Conservation (phyloP, 1,140 invertebrate genomes). For the Sminthurinus signatus region DNA sequence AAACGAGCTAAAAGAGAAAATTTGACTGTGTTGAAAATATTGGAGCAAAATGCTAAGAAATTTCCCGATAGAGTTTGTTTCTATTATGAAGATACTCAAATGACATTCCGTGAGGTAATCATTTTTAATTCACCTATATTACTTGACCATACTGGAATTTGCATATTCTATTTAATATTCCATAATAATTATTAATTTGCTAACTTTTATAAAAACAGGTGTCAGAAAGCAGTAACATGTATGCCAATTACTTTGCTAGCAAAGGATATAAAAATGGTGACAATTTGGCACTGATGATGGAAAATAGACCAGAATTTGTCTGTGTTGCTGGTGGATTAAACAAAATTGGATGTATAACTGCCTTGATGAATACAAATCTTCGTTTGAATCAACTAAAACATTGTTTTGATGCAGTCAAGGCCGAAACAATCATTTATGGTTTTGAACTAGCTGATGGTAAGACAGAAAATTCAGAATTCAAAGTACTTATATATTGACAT, state of each 20-base stretch:
- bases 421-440: slow-evolving; percentile 24
- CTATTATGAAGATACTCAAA: slow-evolving; percentile 66
- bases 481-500: too few relatives aligned
- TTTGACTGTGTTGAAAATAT: slow-evolving; percentile 50
- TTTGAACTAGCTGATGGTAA: slow-evolving; percentile 21
- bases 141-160: too few relatives aligned
- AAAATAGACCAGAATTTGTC: slow-evolving; percentile 58
- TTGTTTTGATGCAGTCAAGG: slow-evolving; percentile 49
- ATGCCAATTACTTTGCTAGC: slow-evolving; percentile 54
- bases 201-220: slow-evolving; percentile 45
- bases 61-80: slow-evolving; percentile 74
- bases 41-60: slow-evolving; percentile 60
- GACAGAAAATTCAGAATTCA: too few relatives aligned
- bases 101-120: slow-evolving; percentile 57
- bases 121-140: too few relatives aligned
- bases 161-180: too few relatives aligned
- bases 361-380: slow-evolving; percentile 66
- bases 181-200: background rate
- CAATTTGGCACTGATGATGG: slow-evolving; percentile 62
- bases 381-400: slow-evolving; percentile 55
- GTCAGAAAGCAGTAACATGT: slow-evolving; percentile 55
- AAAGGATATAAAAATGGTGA: slow-evolving; percentile 55
- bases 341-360: slow-evolving; percentile 58
- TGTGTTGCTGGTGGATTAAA: slow-evolving; percentile 60
- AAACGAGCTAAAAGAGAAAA: slow-evolving; percentile 38